Evolutionary conservation across 2,113 vertebrate genomes (phyloP), one percentile per base, ranked within the genome.

Genomic region (Pachycephala philippinensis): DNA sequence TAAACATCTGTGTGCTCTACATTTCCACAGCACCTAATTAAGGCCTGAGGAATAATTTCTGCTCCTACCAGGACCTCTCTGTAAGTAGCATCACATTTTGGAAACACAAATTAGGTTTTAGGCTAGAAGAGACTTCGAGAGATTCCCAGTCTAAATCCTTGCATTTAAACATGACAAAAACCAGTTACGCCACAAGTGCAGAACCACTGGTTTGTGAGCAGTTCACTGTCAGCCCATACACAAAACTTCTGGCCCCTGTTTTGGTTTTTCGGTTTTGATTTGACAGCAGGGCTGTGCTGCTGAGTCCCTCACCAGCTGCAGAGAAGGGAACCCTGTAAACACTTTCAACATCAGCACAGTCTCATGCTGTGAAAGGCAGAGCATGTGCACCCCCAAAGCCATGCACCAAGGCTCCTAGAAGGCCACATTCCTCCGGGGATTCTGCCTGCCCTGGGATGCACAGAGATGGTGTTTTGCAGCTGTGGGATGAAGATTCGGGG

Each of bases 311-410:
- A 26, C 9, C 39, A 74, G 24, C 59, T 60, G 27, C 45, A 69
- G 26, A 54, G 40, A 45, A 81, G 5, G 5, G 26, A 78, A 45
- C 3, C 8, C 8, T 5, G 3, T 1, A 11, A 27, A 22, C 9
- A 14, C 30, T 56, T 24, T 27, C 3, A 6, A 65, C 40, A 6
- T 37, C 30, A 33, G 23, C 4, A 21, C 13, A 64, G 26, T 33
- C 44, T 40, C 20, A 3, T 45, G 13, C 39, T 64, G 31, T 15
- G 24, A 44, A 30, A 90, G 49, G 24, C 24, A 53, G 30, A 0
- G 0, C 28, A 27, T 13, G 3, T 6, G 4, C 28, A 30, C 15
- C 30, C 17, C 56, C 78, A 59, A 13, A 1, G 2, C 49, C 66
- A 17, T 1, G 11, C 31, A 49, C 14, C 0, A 49, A 9, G 33